A percentile compares a stretch with the other conserved stretches of the same genome.
These are phyloP conservation scores for Xenops minutus DNA, from an alignment of 2,797 vertebrate genomes.

Conservation along the genomic window DNA sequence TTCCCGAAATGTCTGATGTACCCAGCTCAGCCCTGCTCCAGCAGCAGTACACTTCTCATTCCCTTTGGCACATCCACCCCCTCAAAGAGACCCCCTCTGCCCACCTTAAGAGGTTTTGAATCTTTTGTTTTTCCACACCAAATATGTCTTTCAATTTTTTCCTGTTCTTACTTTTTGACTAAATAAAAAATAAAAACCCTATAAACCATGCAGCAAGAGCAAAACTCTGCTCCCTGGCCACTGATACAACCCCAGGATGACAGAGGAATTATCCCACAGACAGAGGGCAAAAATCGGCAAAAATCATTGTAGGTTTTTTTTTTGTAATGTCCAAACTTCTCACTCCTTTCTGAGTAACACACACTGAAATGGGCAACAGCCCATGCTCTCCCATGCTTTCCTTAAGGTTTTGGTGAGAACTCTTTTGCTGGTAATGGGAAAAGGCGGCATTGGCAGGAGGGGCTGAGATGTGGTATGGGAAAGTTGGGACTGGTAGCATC, in stretches of 20 bases:
- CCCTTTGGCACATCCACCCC: neutral
- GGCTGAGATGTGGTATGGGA: rapidly evolving
- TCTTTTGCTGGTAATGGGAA: neutral
- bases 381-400: rapidly evolving
- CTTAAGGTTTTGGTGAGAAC: neutral
- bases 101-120: neutral
- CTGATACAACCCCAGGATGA: neutral
- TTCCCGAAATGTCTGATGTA: rapidly evolving
- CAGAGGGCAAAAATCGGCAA: neutral
- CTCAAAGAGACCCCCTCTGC: neutral
- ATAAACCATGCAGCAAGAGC: neutral
- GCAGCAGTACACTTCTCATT: neutral
- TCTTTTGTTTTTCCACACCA: neutral
- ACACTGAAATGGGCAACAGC: neutral
- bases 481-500: neutral
- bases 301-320: neutral
- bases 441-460: neutral
- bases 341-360: neutral
- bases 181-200: neutral
- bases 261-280: neutral
- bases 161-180: neutral
- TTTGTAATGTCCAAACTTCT: neutral
- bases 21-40: neutral
- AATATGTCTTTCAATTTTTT: neutral
- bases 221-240: neutral